phyloP scores from a whole-genome alignment of 30 jellyfish, hydroid and myxozoan genomes.

The Clytia hemisphaerica region DNA sequence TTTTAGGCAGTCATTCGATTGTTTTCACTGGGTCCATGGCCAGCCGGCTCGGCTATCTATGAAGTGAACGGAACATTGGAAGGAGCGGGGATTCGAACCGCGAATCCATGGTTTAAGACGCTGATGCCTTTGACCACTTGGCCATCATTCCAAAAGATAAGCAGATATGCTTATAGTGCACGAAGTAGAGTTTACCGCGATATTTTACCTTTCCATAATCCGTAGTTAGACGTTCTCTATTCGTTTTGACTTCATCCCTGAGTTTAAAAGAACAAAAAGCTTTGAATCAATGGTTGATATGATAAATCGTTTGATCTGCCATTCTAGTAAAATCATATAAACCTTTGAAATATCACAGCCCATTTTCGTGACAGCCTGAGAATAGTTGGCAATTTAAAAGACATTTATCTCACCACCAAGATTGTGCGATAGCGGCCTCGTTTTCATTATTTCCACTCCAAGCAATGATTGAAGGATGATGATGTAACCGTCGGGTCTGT shows the following conservation, averaged over 20 bases:
- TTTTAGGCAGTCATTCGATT: no score
- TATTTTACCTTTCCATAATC: slow-evolving; percentile 31
- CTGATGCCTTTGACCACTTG: no score
- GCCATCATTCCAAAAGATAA: no score
- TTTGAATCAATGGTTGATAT: not conserved
- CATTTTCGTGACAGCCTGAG: not conserved
- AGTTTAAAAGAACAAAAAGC: not conserved
- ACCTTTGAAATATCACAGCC: not conserved
- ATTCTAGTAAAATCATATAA: not conserved
- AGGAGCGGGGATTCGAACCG: no score
- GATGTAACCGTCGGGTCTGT: slow-evolving; percentile 47
- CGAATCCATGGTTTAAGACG: no score
- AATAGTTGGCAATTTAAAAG: not conserved
- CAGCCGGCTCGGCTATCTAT: no score
- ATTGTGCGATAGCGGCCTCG: slow-evolving; percentile 74
- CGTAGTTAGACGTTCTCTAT: not conserved
- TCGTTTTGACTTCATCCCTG: slow-evolving; percentile 26
- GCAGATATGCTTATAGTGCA: no score
- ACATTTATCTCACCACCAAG: slow-evolving; percentile 48
- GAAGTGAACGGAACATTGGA: no score
- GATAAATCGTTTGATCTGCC: not conserved
- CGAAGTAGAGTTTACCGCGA: no score
- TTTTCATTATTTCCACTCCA: slow-evolving; percentile 97
- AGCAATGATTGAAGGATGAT: slow-evolving; percentile 58
- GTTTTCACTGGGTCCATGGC: no score